Evolutionary conservation across 2,797 vertebrate genomes (phyloP).

Genomic region (Galago senegalensis): DNA sequence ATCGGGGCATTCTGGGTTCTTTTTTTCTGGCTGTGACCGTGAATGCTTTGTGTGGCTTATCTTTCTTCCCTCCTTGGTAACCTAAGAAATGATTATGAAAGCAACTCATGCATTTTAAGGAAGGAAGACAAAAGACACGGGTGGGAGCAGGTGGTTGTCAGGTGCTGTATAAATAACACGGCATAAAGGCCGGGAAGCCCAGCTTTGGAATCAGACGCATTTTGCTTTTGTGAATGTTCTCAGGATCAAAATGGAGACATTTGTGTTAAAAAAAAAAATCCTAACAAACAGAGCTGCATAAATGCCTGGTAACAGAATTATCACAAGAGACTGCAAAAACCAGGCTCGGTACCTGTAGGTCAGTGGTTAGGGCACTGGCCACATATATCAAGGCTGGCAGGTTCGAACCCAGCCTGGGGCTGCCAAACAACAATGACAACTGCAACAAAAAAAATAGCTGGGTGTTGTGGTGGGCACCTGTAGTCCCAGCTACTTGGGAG

Average conservation of each 20-base stretch:
- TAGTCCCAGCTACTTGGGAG: no score
- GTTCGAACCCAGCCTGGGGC: no score
- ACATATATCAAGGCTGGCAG: no score
- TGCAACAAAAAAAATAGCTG: no score
- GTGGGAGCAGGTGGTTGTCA: not conserved
- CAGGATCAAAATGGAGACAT: not conserved
- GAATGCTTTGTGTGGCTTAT: not conserved
- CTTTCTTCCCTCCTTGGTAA: not conserved
- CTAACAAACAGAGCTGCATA: not conserved
- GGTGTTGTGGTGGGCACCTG: no score
- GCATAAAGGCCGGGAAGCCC: not conserved
- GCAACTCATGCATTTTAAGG: not conserved
- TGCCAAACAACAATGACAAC: no score
- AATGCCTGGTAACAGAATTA: not conserved
- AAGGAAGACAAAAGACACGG: not conserved
- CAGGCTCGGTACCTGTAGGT: no score
- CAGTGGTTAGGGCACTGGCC: no score
- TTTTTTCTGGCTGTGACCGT: not conserved
- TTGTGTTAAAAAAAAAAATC: not conserved
- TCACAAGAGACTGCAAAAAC: no score
- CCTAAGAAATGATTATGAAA: not conserved
- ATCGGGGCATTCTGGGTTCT: fast-evolving
- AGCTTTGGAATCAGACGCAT: not conserved
- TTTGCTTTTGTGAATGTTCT: not conserved
- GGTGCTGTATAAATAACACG: not conserved